Base-by-base conservation (phyloP, 1,140 invertebrate species). In the Nasonia giraulti region DNA sequence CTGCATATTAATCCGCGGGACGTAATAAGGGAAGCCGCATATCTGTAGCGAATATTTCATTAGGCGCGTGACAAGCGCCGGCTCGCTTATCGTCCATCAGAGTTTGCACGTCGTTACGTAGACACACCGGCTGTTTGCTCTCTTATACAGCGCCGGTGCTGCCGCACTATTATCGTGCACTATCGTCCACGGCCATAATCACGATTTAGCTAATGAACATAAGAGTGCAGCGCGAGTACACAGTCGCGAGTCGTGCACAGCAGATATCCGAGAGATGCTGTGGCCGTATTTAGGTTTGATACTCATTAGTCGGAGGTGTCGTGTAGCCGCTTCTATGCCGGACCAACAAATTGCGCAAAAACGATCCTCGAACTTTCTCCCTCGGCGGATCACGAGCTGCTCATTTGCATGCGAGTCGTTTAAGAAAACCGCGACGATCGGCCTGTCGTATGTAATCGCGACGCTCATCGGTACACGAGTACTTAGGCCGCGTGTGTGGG, bases 61-160 rank as follows among this genome's bases (percentile, higher is more conserved):
- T 69, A 47, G 50, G 11, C 20, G 1, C 55, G 40, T 33, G 62
- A 83, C 74, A 31, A 27, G 11, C 55, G 14, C 62, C 37, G 40
- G 23, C 17, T 44, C 50, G 12, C 20, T 84, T 84, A 84, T 79
- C 82, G 27, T 37, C 33, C 40, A 62, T 79, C 76, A 20, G 75
- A 47, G 40, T 84, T 84, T 79, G 66, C 55, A 62, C 68, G 82
- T 74, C 76, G 14, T 84, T 84, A 71, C 62, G 50, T 55, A 62
- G 17, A 62, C 33, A 31, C 37, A 14, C 55, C 20, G 23, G 55
- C 81, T 68, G 27, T 76, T 83, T 68, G 77, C 75, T 47, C 81
- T 77, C 62, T 71, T 62, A 62, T 20, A 62, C n/a, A 62, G 33
- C 33, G 33, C 5, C 33, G 33, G 5, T 0, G 33, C 33, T 33